Conservation (phyloP, 2,797 vertebrate genomes). For the Epinephelus awoara region DNA sequence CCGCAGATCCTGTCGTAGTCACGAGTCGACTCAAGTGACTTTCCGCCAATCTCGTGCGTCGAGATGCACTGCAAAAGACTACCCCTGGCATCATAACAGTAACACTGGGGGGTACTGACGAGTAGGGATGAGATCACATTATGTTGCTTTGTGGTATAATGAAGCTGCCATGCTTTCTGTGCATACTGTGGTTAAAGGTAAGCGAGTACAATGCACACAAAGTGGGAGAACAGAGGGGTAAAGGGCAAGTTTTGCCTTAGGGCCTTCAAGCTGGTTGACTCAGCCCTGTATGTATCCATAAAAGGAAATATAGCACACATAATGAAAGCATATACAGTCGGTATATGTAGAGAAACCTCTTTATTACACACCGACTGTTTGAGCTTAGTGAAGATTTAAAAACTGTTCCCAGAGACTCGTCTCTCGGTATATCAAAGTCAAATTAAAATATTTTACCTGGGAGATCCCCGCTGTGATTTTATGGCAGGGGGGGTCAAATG, state of each 20-base stretch:
- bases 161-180: neutral
- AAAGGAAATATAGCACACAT: neutral
- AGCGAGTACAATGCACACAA: neutral
- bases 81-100: too few relatives aligned
- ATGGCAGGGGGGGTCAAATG: conserved; percentile 56
- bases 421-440: conserved; percentile 61
- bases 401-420: conserved; percentile 28
- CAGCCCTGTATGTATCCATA: neutral
- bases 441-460: conserved; percentile 68
- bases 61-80: too few relatives aligned
- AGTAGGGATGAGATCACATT: too few relatives aligned
- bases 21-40: too few relatives aligned
- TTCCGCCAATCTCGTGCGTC: too few relatives aligned
- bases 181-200: neutral
- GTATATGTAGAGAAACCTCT: conserved; percentile 11
- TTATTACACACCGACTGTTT: neutral
- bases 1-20: too few relatives aligned
- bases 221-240: neutral
- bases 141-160: neutral
- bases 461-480: conserved; percentile 68
- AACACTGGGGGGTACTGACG: too few relatives aligned
- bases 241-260: neutral
- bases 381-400: conserved; percentile 32
- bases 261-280: neutral
- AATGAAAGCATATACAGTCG: neutral